These are phyloP conservation scores for Mionectes olivaceus DNA, from an alignment of 2,797 vertebrate genomes.

Conservation along the genomic window DNA sequence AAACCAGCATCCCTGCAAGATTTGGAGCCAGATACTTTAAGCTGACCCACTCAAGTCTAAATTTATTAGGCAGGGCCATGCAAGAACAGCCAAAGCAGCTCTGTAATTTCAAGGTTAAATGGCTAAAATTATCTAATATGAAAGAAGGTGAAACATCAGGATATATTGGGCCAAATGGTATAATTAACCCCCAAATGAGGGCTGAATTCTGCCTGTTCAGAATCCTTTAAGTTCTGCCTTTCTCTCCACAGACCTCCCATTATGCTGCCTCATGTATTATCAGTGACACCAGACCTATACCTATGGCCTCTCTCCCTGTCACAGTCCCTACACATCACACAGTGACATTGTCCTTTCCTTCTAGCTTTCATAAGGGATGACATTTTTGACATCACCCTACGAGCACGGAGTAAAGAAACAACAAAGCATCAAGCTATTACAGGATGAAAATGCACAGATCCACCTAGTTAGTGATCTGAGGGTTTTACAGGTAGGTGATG, in stretches of 20 bases:
- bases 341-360: constrained; percentile 42
- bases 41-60: not conserved
- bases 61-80: not conserved
- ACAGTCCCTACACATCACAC: constrained; percentile 4
- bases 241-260: not conserved
- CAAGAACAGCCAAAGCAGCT: not conserved
- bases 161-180: not conserved
- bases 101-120: constrained; percentile 43
- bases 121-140: constrained; percentile 15
- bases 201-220: not conserved
- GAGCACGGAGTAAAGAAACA: not conserved
- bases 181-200: constrained; percentile 36
- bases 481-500: not conserved
- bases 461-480: constrained; percentile 29
- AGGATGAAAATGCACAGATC: constrained; percentile 14
- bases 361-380: constrained; percentile 29
- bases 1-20: not conserved
- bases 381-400: constrained; percentile 38
- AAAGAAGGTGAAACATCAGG: constrained; percentile 15
- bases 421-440: not conserved
- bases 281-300: constrained; percentile 41
- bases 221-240: not conserved
- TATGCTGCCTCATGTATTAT: constrained; percentile 31
- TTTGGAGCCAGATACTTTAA: not conserved
- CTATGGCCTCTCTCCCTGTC: constrained; percentile 12